A percentile compares a stretch with the other conserved stretches of the same genome.
phyloP scores from a whole-genome alignment of 2,888 invertebrate species.

The Drosophila maculinotata region DNA sequence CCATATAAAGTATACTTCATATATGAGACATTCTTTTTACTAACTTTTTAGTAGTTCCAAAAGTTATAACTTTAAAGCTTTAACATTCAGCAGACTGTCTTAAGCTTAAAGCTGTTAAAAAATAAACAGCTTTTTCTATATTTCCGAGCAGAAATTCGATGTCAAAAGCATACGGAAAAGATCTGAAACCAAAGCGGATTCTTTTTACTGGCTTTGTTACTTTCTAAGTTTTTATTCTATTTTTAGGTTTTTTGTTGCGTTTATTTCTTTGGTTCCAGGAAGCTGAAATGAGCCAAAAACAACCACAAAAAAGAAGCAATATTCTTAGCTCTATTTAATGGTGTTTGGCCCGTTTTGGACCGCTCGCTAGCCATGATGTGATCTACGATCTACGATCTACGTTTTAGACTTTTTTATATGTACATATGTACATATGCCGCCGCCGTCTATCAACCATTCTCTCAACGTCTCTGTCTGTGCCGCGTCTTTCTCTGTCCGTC shows the following conservation, averaged over 20 bases:
- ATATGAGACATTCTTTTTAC: too few species aligned
- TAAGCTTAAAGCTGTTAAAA: background rate
- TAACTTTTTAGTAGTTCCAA: too few species aligned
- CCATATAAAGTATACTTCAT: too few species aligned
- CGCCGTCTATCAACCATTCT: slow-evolving; percentile 15
- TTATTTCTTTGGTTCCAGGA: slow-evolving; percentile 15
- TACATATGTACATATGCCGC: too few species aligned
- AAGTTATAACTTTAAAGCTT: background rate
- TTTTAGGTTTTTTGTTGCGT: background rate
- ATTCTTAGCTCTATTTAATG: slow-evolving; percentile 34
- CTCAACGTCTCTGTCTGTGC: background rate
- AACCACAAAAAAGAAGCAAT: slow-evolving; percentile 5
- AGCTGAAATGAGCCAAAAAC: slow-evolving; percentile 24
- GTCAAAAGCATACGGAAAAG: background rate
- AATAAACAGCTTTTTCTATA: background rate
- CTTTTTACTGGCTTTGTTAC: slow-evolving; percentile 2
- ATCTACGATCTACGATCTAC: slow-evolving; percentile 22
- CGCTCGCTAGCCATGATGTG: slow-evolving; percentile 3
- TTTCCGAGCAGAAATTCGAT: too few species aligned
- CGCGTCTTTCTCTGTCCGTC: background rate
- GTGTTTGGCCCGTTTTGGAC: slow-evolving; percentile 5
- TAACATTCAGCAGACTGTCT: too few species aligned
- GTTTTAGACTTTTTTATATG: slow-evolving; percentile 16
- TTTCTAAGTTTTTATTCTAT: slow-evolving; percentile 20
- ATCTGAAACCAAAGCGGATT: background rate